Conservation (phyloP, 2,888 invertebrate species). For the Lypha dubia region DNA sequence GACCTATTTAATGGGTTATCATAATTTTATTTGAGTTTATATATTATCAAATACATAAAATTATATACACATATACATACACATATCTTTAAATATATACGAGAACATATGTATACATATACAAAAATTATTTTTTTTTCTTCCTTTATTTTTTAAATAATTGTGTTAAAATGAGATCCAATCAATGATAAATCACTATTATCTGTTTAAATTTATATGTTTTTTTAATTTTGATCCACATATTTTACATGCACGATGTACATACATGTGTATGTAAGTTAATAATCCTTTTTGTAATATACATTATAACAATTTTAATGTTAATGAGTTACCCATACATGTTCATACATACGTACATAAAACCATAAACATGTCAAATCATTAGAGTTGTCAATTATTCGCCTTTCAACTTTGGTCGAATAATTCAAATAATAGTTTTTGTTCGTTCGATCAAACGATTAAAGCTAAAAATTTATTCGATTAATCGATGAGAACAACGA, state of each 20-base stretch:
- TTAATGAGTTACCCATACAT: not conserved
- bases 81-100: no score
- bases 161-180: constrained; percentile 18
- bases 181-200: constrained; percentile 58
- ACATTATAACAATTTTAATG: constrained; percentile 38
- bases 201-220: constrained; percentile 41
- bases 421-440: no score
- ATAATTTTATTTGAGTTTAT: constrained; percentile 46
- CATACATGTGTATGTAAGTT: not conserved
- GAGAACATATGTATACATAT: not conserved
- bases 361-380: constrained; percentile 41
- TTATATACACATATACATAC: not conserved
- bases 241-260: constrained; percentile 43
- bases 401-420: no score
- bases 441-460: no score
- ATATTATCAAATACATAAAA: not conserved
- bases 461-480: no score
- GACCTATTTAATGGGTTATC: constrained; percentile 65
- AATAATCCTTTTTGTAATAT: constrained; percentile 13
- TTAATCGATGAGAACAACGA: no score
- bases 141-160: constrained; percentile 29
- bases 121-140: no score
- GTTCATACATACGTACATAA: not conserved
- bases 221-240: constrained; percentile 41
- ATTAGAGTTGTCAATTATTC: no score